Conservation (phyloP, 92 coral and sea anemone genomes). For the Pocillopora grandis region DNA sequence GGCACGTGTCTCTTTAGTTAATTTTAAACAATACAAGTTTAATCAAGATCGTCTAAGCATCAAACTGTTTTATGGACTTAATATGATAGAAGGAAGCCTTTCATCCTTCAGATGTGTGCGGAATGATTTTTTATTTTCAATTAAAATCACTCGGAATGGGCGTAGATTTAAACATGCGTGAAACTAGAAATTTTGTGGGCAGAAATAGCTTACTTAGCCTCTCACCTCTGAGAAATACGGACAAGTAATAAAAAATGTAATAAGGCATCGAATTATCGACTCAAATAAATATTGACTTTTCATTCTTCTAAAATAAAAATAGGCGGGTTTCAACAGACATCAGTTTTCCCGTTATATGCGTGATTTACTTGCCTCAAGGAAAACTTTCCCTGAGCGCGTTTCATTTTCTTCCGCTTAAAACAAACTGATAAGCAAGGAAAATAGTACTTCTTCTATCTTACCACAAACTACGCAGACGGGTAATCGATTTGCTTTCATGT, state of each 20-base stretch:
- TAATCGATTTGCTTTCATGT: conserved; percentile 17
- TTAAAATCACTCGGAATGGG: too few relatives aligned
- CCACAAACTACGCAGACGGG: background rate
- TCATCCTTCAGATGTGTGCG: background rate
- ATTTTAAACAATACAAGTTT: conserved; percentile 35
- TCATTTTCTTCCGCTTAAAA: background rate
- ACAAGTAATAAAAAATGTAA: background rate
- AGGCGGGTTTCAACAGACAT: conserved; percentile 15
- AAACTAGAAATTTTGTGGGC: background rate
- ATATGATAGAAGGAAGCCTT: background rate
- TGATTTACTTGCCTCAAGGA: background rate
- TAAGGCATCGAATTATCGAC: background rate
- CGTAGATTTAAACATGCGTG: background rate
- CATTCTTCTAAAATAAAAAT: conserved; percentile 21
- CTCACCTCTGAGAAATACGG: background rate
- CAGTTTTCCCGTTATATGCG: background rate
- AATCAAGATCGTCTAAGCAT: conserved; percentile 19
- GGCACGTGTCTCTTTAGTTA: conserved; percentile 44
- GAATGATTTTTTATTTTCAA: background rate
- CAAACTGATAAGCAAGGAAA: background rate
- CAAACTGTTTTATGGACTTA: background rate
- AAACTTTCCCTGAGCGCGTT: background rate
- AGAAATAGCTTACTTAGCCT: background rate
- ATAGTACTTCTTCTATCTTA: background rate
- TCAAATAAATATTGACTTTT: conserved; percentile 27